Evolutionary conservation across 2,113 vertebrate genomes (phyloP).

Genomic region (Anoura caudifer): DNA sequence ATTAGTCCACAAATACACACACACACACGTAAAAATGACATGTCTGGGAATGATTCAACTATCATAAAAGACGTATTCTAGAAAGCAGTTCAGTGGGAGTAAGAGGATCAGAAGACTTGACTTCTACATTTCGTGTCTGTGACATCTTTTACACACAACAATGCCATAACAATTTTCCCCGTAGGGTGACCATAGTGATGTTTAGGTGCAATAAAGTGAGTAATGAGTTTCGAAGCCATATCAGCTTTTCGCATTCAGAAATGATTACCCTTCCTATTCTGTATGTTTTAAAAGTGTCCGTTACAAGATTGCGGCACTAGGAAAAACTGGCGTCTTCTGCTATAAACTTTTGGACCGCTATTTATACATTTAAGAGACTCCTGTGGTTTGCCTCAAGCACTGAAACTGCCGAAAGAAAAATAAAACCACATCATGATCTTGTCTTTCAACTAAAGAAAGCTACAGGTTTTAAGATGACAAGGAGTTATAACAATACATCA

Average conservation of each 20-base stretch:
- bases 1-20: neutral
- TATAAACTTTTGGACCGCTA: neutral
- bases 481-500: slow-evolving; percentile 5
- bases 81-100: neutral
- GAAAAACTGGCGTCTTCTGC: neutral
- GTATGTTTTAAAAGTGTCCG: neutral
- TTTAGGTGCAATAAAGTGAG: neutral
- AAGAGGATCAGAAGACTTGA: neutral
- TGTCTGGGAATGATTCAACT: neutral
- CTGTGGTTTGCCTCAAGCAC: neutral
- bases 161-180: neutral
- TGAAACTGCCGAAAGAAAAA: neutral
- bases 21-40: neutral
- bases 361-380: neutral
- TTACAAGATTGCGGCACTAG: neutral
- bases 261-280: neutral
- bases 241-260: neutral
- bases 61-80: neutral
- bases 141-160: neutral
- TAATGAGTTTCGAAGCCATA: neutral
- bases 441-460: slow-evolving; percentile 26
- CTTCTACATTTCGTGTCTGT: neutral
- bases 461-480: neutral
- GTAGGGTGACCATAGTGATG: neutral
- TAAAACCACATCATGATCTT: neutral